These are phyloP conservation scores for Zaprionus nigranus DNA, from an alignment of 1,140 invertebrate genomes.

Conservation along the genomic window DNA sequence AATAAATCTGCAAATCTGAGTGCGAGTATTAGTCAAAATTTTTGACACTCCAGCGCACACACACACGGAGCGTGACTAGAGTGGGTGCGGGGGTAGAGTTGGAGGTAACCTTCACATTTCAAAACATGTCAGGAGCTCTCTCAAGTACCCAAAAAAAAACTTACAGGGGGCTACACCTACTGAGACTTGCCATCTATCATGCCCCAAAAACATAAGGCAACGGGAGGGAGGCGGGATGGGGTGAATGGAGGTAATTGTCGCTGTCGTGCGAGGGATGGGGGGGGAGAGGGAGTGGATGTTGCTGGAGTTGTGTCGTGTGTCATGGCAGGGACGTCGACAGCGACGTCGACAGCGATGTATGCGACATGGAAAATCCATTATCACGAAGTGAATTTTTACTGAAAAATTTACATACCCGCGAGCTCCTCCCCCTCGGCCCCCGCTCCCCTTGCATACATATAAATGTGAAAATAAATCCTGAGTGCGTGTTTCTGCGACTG, in stretches of 20 bases:
- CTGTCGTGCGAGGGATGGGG: conserved; percentile 13
- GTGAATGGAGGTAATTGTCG: conserved; percentile 72
- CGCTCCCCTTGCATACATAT: conserved; percentile 60
- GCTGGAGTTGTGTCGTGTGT: background rate
- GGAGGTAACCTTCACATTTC: conserved; percentile 64
- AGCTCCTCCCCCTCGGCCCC: conserved; percentile 14
- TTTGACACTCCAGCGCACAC: conserved; percentile 38
- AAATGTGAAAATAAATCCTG: conserved; percentile 83
- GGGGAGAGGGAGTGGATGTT: background rate
- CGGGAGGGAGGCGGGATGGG: conserved; percentile 10
- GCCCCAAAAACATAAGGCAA: conserved; percentile 49
- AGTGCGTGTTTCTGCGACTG: conserved; percentile 65
- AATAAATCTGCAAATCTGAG: conserved; percentile 48
- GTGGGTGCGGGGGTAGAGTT: background rate
- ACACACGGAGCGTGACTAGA: conserved; percentile 25
- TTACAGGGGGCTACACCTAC: conserved; percentile 57
- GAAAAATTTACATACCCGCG: conserved; percentile 80
- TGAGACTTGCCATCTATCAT: conserved; percentile 78
- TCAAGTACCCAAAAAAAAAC: conserved; percentile 62
- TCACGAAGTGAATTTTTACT: conserved; percentile 83
- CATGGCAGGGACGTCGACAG: conserved; percentile 7
- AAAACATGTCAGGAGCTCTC: conserved; percentile 59
- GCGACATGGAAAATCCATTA: conserved; percentile 82
- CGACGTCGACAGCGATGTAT: conserved; percentile 64
- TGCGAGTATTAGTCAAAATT: conserved; percentile 48